Evolutionary conservation across 92 coral and sea anemone genomes (phyloP), one percentile per base, ranked within the genome.

Genomic region (Epizoanthus scotinus): DNA sequence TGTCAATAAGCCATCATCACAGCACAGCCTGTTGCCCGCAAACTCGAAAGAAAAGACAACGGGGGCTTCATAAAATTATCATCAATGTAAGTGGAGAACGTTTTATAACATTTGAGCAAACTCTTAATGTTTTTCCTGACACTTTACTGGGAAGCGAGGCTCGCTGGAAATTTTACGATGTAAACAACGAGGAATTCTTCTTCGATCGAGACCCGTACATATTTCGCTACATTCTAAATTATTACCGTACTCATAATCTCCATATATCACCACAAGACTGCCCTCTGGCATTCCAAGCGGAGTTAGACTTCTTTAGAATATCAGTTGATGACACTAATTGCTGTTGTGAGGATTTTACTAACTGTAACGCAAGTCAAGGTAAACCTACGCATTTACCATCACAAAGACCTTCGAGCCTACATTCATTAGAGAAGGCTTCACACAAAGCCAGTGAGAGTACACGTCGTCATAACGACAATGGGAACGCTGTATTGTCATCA

Each of bases 21-120:
- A 5, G 20, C 66, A 31, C 20, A 52, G 79, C 21, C 21, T 4
- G 28, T 17, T 56, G 59, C 42, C n/a, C 57, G 2, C 50, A 73
- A 19, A 53, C 25, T 10, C 42, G 34, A 25, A 8, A 74, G 14
- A 72, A 71, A 61, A 31, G 34, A 14, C 73, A 47, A 26, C 67
- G 50, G 77, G 79, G 59, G 58, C 84, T 14, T 20, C 67, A 29
- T 26, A 57, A 88, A 60, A 67, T 91, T 60, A 78, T 81, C 13
- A 86, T 94, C 78, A 94, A 94, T 60, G 98, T 94, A 5, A 90
- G 97, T 81, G 98, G 98, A 15, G 86, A 86, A 63, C 90, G 88
- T 26, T 94, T 92, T 18, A 62, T 65, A 59, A 84, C 94, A 36
- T 87, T 86, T 80, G 62, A 70, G 28, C 63, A 73, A 24, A 85